These are phyloP conservation scores for Ploceus nigricollis DNA, from an alignment of 2,113 vertebrate genomes.

Conservation along the genomic window DNA sequence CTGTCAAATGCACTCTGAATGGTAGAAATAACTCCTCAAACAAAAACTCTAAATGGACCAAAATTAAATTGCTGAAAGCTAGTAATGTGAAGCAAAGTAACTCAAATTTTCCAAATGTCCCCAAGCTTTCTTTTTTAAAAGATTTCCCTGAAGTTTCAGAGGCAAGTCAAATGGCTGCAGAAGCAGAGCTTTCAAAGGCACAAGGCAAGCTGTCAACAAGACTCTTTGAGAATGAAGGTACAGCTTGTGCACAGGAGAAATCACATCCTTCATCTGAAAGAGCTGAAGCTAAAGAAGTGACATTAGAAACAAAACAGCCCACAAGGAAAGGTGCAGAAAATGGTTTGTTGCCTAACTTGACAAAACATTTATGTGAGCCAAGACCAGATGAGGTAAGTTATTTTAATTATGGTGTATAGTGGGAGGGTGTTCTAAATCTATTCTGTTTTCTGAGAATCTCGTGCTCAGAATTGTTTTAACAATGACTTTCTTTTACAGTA, in stretches of 20 bases:
- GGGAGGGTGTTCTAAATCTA: background rate
- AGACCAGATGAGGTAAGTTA: slow-evolving; percentile 73
- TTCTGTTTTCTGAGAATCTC: background rate
- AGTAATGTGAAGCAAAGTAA: slow-evolving; percentile 70
- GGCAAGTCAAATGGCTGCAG: slow-evolving; percentile 5
- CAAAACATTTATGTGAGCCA: slow-evolving; percentile 68
- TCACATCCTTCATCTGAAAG: slow-evolving; percentile 47
- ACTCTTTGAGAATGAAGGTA: slow-evolving; percentile 31
- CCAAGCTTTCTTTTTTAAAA: slow-evolving; percentile 62
- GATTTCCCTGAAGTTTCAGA: slow-evolving; percentile 56
- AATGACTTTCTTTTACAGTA: background rate
- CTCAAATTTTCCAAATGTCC: slow-evolving; percentile 47
- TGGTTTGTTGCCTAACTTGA: slow-evolving; percentile 64
- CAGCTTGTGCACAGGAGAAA: slow-evolving; percentile 49
- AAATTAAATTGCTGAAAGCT: slow-evolving; percentile 85
- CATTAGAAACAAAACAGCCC: background rate
- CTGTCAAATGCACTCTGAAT: slow-evolving; percentile 87
- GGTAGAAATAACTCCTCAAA: slow-evolving; percentile 71
- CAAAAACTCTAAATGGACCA: slow-evolving; percentile 91
- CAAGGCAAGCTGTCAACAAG: slow-evolving; percentile 43
- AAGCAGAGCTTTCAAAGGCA: slow-evolving; percentile 55
- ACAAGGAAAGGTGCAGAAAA: slow-evolving; percentile 64
- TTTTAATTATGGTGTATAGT: slow-evolving; percentile 29
- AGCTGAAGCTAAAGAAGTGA: slow-evolving; percentile 21
- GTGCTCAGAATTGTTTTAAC: background rate